Evolutionary conservation across 1,140 invertebrate species (phyloP), one percentile per base, ranked within the genome.

Genomic region (Drosophila tristis): DNA sequence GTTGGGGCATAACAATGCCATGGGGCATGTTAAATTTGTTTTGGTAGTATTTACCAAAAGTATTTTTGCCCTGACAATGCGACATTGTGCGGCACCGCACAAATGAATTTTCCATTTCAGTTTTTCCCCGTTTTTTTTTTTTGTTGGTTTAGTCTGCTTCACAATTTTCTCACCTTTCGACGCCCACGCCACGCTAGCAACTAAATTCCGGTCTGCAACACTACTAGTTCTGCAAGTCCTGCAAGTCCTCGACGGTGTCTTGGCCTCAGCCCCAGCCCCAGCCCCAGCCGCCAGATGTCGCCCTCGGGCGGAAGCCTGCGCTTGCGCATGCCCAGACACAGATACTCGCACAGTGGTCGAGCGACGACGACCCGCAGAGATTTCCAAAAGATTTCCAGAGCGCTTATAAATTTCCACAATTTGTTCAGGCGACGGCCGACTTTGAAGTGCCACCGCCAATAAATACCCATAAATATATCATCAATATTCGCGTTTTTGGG

Each of bases 391-490:
- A 72, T 72, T 71, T 47, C 53, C 45, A 47, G 11, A 31, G 66
- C 26, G 55, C 71, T 61, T 65, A 74, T 78, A 75, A 75, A 80
- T 80, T 74, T 79, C 76, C 71, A 80, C 76, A 80, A 74, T 79
- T 78, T 79, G 68, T 78, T 73, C 65, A 44, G 53, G 60, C 56
- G 35, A 39, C 74, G 74, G 60, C 82, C 65, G 53, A 53, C 72
- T 87, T 86, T 86, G 82, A 86, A 81, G 82, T 86, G 78, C 50
- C 42, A 26, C 74, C 70, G 72, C 73, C 73, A 86, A 81, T 81
- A 86, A 86, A 81, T 87, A 81, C 78, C 82, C 81, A 86, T 86
- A 86, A 86, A 86, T 86, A 86, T 81, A 86, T 86, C 82, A 86
- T 71, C 71, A 64, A 62, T 64, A 63, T 76, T 74, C 58, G 65